phyloP scores from a whole-genome alignment of 1,140 invertebrate genomes.

The Dendrolimus kikuchii region DNA sequence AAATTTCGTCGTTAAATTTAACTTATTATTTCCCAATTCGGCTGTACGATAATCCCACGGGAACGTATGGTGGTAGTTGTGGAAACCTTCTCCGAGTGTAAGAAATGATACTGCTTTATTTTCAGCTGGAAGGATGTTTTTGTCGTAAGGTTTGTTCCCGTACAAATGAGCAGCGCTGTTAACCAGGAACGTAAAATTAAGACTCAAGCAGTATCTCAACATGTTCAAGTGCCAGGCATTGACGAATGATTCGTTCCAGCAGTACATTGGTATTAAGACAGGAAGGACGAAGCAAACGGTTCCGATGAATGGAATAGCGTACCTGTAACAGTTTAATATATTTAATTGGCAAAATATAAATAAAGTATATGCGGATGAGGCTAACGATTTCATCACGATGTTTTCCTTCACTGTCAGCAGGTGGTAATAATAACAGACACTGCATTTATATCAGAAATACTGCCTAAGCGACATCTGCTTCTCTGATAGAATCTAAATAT shows the following conservation, averaged over 20 bases:
- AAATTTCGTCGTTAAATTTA: conserved; percentile 5
- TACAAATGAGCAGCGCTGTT: conserved; percentile 3
- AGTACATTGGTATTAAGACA: conserved; percentile 1
- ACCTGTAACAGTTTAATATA: neutral
- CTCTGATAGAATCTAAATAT: too few species aligned
- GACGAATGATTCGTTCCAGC: conserved; percentile 1
- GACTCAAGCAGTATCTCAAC: conserved; percentile 1
- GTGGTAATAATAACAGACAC: too few species aligned
- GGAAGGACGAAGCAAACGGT: neutral
- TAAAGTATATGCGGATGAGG: too few species aligned
- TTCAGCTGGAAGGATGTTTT: neutral
- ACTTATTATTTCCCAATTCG: conserved; percentile 2
- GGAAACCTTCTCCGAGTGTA: conserved; percentile 3
- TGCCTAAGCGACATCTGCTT: too few species aligned
- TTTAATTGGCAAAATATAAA: too few species aligned
- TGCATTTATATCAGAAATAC: too few species aligned
- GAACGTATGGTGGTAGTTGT: conserved; percentile 7
- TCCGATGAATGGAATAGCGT: neutral
- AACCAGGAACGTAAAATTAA: neutral
- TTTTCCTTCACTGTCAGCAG: too few species aligned
- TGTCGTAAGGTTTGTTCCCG: conserved; percentile 6
- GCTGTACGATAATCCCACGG: conserved; percentile 5
- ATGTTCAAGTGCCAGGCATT: conserved; percentile 4
- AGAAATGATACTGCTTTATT: neutral
- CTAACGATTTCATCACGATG: too few species aligned